These are phyloP conservation scores for Amphibalanus amphitrite DNA, from an alignment of 1,140 invertebrate species.

Conservation along the genomic window DNA sequence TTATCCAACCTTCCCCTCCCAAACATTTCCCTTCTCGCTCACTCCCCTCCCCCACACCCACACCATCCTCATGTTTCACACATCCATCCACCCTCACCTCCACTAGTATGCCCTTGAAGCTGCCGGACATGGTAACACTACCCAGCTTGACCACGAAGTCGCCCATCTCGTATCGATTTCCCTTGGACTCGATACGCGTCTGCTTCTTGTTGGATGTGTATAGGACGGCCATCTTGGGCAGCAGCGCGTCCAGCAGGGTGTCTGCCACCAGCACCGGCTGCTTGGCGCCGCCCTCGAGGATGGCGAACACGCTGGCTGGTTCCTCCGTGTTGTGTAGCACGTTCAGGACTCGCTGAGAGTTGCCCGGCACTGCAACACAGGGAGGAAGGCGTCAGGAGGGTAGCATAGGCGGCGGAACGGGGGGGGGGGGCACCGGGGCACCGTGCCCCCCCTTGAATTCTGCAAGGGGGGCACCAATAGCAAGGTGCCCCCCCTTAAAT, in stretches of 20 bases:
- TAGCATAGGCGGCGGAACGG: too few relatives aligned
- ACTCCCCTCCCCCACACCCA: too few relatives aligned
- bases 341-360: conserved; percentile 49
- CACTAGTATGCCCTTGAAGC: conserved; percentile 83
- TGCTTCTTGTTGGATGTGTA: conserved; percentile 72
- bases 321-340: conserved; percentile 89
- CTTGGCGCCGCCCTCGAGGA: conserved; percentile 52
- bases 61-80: too few relatives aligned
- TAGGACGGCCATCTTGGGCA: conserved; percentile 69
- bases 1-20: too few relatives aligned
- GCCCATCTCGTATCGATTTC: conserved; percentile 64
- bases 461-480: too few relatives aligned
- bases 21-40: too few relatives aligned
- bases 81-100: conserved; percentile 41
- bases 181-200: conserved; percentile 66
- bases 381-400: too few relatives aligned
- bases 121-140: conserved; percentile 75
- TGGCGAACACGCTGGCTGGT: conserved; percentile 79
- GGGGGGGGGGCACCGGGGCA: too few relatives aligned
- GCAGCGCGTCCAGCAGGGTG: conserved; percentile 71
- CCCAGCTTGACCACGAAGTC: conserved; percentile 92
- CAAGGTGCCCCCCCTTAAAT: too few relatives aligned
- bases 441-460: too few relatives aligned
- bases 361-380: neutral
- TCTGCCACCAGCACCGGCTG: conserved; percentile 60